Evolutionary conservation across 1,140 invertebrate species (phyloP).

Genomic region (Goniozus legneri): DNA sequence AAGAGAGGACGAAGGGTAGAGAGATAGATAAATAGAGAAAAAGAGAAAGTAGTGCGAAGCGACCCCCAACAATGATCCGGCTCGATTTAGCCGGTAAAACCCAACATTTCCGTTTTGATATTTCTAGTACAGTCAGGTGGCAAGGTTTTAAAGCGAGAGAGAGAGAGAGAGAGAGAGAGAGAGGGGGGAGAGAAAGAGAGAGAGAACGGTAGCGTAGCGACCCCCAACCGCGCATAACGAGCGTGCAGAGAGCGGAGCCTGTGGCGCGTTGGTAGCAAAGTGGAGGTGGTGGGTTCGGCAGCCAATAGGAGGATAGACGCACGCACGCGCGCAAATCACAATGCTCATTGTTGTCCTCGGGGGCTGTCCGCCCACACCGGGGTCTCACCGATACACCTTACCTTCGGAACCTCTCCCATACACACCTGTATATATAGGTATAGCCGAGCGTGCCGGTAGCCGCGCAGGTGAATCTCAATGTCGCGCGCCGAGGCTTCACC

Average conservation of each 20-base stretch:
- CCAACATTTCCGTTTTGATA: too few relatives aligned
- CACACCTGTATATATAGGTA: too few relatives aligned
- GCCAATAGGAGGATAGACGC: slow-evolving; percentile 43
- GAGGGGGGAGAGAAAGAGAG: not conserved
- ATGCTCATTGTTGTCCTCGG: slow-evolving; percentile 54
- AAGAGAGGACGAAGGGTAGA: too few relatives aligned
- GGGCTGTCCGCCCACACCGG: slow-evolving; percentile 46
- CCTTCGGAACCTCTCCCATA: too few relatives aligned
- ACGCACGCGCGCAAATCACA: slow-evolving; percentile 54
- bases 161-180: not conserved
- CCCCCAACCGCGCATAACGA: not conserved
- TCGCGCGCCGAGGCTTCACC: too few relatives aligned
- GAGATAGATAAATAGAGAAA: too few relatives aligned
- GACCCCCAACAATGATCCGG: too few relatives aligned
- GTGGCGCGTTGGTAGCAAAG: slow-evolving; percentile 9
- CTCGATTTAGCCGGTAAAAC: too few relatives aligned
- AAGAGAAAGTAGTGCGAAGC: too few relatives aligned
- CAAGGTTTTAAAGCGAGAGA: not conserved
- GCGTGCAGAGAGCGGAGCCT: slow-evolving; percentile 1
- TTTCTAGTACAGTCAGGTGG: too few relatives aligned
- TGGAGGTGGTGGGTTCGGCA: slow-evolving; percentile 34
- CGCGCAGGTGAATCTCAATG: not conserved
- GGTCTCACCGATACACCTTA: too few relatives aligned
- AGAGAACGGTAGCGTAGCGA: slow-evolving; percentile 4
- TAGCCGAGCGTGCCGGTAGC: slow-evolving; percentile 5